A percentile compares a stretch with the other conserved stretches of the same genome.
phyloP scores from a whole-genome alignment of 1,140 invertebrate genomes.

The Gryllus bimaculatus region DNA sequence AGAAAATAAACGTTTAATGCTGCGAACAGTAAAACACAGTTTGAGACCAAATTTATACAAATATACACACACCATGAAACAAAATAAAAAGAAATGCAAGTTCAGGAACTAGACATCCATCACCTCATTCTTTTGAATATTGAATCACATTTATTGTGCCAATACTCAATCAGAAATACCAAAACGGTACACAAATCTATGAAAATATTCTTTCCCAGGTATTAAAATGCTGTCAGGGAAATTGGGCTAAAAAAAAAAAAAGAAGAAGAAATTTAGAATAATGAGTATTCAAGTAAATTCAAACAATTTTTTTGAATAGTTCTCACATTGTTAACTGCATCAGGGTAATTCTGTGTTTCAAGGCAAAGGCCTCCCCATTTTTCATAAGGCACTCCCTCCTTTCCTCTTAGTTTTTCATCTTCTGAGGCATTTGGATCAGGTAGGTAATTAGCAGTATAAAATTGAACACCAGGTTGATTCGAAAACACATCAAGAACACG shows the following conservation, averaged over 20 bases:
- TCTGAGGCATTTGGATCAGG: slow-evolving; percentile 37
- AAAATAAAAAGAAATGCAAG: not conserved
- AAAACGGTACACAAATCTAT: slow-evolving; percentile 26
- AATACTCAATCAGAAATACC: not conserved
- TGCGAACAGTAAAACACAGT: too few species aligned
- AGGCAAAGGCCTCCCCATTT: slow-evolving; percentile 77
- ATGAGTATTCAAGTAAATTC: not conserved
- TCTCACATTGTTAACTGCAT: slow-evolving; percentile 75
- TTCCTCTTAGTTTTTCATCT: slow-evolving; percentile 46
- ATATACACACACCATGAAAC: not conserved
- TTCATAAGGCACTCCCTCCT: slow-evolving; percentile 55
- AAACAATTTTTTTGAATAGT: not conserved
- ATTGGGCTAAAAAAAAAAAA: slow-evolving; percentile 42
- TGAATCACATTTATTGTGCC: not conserved
- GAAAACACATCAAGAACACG: slow-evolving; percentile 65
- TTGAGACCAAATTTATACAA: slow-evolving; percentile 16
- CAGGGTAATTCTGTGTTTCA: slow-evolving; percentile 87
- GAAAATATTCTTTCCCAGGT: slow-evolving; percentile 62
- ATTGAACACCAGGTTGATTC: slow-evolving; percentile 81
- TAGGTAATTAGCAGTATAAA: slow-evolving; percentile 77
- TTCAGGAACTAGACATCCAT: not conserved
- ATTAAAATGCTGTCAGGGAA: slow-evolving; percentile 64
- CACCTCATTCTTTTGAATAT: not conserved
- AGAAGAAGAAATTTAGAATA: not conserved
- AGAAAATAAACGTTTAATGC: too few species aligned